Evolutionary conservation across 2,113 vertebrate genomes (phyloP).

Genomic region (Ariopsis seemanni): DNA sequence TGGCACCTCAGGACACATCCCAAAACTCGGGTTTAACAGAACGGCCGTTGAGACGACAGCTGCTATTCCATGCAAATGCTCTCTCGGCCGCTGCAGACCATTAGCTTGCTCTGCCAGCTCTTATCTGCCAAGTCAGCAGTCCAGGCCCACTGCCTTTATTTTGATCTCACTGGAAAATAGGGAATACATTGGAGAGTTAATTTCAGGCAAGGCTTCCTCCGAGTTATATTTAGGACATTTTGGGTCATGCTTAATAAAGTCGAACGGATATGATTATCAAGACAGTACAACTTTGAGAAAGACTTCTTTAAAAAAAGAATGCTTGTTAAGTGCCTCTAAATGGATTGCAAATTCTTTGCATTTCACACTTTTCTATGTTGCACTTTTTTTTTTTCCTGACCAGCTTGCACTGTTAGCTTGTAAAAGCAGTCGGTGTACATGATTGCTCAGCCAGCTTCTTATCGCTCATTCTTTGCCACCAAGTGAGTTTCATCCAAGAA

Average conservation of each 20-base stretch:
- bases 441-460: conserved; percentile 22
- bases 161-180: conserved; percentile 38
- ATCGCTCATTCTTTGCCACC: conserved; percentile 32
- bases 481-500: conserved; percentile 20
- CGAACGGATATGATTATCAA: conserved; percentile 20
- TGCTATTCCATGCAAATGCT: conserved; percentile 63
- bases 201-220: conserved; percentile 18
- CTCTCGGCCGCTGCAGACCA: conserved; percentile 59
- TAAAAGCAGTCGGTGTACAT: conserved; percentile 23
- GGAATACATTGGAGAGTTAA: conserved; percentile 23
- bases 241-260: conserved; percentile 23
- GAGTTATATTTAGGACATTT: conserved; percentile 28
- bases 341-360: neutral
- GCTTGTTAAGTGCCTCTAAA: neutral
- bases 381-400: conserved; percentile 20
- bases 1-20: conserved; percentile 59
- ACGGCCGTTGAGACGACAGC: conserved; percentile 67
- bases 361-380: conserved; percentile 1
- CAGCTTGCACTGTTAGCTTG: conserved; percentile 36
- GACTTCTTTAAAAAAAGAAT: neutral
- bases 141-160: conserved; percentile 47
- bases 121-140: conserved; percentile 66
- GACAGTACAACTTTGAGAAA: conserved; percentile 6
- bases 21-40: conserved; percentile 64
- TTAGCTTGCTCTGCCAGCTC: conserved; percentile 59